A percentile compares a stretch with the other conserved stretches of the same genome.
Conservation (phyloP, 2,113 vertebrate genomes). For the Muscicapa adusta region DNA sequence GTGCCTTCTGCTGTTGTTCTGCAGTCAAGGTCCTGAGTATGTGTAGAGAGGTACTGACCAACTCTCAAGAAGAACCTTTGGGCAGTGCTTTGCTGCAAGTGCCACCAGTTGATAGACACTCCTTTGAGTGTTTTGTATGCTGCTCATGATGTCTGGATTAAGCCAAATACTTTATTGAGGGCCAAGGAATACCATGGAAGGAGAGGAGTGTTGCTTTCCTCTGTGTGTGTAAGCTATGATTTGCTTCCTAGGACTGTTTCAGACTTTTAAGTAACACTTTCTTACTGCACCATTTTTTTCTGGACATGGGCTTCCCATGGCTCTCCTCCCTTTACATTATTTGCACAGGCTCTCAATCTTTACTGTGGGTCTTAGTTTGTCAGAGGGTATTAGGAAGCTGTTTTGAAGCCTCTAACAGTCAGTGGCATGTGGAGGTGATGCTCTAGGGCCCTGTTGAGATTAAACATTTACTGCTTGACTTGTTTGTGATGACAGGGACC, state of each 20-base stretch:
- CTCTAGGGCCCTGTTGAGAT: conserved; percentile 20
- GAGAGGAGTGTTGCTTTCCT: neutral
- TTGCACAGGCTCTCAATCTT: neutral
- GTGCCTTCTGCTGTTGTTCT: neutral
- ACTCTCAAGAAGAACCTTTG: neutral
- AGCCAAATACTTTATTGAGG: neutral
- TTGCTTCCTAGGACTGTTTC: neutral
- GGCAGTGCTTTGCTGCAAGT: neutral
- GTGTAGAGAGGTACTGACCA: neutral
- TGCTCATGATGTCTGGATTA: neutral
- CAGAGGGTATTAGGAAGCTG: conserved; percentile 20
- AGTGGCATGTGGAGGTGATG: conserved; percentile 6
- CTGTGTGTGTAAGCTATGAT: neutral
- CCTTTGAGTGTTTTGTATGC: neutral
- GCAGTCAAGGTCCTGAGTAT: neutral
- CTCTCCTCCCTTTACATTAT: neutral
- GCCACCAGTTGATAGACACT: neutral
- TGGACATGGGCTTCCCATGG: neutral
- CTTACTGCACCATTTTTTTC: neutral
- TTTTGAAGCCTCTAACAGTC: conserved; percentile 21
- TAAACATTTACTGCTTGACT: conserved; percentile 40
- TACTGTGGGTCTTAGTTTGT: conserved; percentile 28
- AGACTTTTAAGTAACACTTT: neutral
- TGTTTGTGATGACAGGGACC: conserved; percentile 39
- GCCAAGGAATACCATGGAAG: neutral